Percentiles rank a stretch among this genome's conserved stretches.
These are phyloP conservation scores for Gryon sp. DNA, from an alignment of 1,140 invertebrate species.

Conservation along the genomic window DNA sequence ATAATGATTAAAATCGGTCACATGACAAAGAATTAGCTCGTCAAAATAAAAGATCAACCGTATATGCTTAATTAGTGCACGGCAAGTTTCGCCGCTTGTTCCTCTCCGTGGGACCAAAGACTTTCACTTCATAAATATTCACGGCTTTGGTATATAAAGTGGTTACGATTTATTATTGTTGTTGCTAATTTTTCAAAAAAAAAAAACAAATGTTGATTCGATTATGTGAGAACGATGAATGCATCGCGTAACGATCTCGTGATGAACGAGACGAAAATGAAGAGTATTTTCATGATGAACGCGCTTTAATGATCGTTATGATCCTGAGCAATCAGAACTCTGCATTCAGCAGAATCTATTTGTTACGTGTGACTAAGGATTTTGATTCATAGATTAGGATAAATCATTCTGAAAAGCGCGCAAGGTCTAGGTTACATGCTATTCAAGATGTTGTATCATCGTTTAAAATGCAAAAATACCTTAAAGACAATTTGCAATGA, in stretches of 20 bases:
- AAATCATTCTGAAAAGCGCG: too few relatives aligned
- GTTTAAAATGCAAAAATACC: too few relatives aligned
- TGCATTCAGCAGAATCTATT: too few relatives aligned
- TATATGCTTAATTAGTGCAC: constrained; percentile 58
- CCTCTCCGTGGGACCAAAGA: constrained; percentile 3
- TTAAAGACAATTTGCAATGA: too few relatives aligned
- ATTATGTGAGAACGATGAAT: constrained; percentile 21
- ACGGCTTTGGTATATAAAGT: constrained; percentile 53
- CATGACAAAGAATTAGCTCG: constrained; percentile 57
- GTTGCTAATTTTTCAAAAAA: constrained; percentile 32
- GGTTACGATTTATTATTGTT: constrained; percentile 50
- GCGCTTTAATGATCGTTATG: too few relatives aligned
- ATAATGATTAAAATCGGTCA: constrained; percentile 60
- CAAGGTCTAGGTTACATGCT: too few relatives aligned
- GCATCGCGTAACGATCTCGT: constrained; percentile 1
- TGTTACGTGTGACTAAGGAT: too few relatives aligned
- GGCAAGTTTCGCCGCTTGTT: constrained; percentile 39
- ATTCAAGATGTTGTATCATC: too few relatives aligned
- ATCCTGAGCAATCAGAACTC: too few relatives aligned
- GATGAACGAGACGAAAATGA: constrained; percentile 7
- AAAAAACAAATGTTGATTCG: constrained; percentile 10
- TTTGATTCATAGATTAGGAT: too few relatives aligned
- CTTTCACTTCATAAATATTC: constrained; percentile 64
- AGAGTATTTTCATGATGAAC: not conserved
- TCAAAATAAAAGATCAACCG: constrained; percentile 53